Base-by-base conservation (phyloP, 2,888 invertebrate species). In the Mythimna impura region DNA sequence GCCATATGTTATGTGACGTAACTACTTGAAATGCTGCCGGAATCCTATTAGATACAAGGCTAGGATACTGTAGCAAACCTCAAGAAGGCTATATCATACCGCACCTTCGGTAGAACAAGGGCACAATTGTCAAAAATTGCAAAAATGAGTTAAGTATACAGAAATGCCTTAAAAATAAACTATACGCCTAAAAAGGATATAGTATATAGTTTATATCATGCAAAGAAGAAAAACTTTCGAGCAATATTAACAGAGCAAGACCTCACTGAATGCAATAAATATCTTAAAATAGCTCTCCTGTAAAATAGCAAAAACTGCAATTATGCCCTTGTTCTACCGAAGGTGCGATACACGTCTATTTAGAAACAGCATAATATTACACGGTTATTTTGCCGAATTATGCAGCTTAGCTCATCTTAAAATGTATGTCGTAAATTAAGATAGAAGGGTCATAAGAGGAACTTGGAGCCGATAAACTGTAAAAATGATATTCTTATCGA, bases 21-120 rank as follows among this genome's bases (percentile, higher is more conserved):
- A 34, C 63, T 66, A 76, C 68, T 82, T 72, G 67, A 78, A 78
- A 80, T 78, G 47, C 67, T 82, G 73, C 55, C 22, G 9, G 66
- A 79, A 79, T 78, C 60, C 64, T 72, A 78, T 72, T 72, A 76
- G 81, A 66, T 57, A 71, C 82, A 79, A 79, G 79, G 79, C 73
- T 65, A 78, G 36, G 30, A 60, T 61, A 61, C 52, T 54, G 63
- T 71, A 66, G 54, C 62, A 64, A 71, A 71, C 47, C 70, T 81
- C 76, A 62, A 57, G 43, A 71, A 82, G 66, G 5, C 55, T 66
- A 62, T 68, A 63, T 78, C 63, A 78, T 78, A n/a, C n/a, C n/a
- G n/a, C n/a, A n/a, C n/a, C n/a, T n/a, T n/a, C n/a, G n/a, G n/a
- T n/a, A n/a, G n/a, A n/a, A n/a, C n/a, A n/a, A n/a, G n/a, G n/a